phyloP scores from a whole-genome alignment of 2,113 vertebrate species.

The Phyllostomus discolor region DNA sequence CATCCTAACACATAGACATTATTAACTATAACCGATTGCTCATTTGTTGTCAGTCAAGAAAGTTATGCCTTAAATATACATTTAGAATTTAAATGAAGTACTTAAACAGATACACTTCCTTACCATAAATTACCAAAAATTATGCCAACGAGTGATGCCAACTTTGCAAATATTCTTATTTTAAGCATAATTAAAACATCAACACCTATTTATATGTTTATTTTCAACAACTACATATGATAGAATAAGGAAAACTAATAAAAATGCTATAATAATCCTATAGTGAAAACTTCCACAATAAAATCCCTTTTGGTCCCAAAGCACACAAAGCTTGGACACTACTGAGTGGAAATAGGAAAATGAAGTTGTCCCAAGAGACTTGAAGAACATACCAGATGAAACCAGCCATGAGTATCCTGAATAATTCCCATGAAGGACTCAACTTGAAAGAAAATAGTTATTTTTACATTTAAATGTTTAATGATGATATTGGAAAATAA shows the following conservation, averaged over 20 bases:
- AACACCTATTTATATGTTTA: slow-evolving; percentile 45
- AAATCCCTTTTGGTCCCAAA: slow-evolving; percentile 69
- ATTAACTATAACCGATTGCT: slow-evolving; percentile 78
- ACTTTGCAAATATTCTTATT: slow-evolving; percentile 9
- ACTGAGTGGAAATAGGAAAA: slow-evolving; percentile 60
- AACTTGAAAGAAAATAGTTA: slow-evolving; percentile 53
- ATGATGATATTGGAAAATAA: slow-evolving; percentile 45
- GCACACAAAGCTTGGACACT: slow-evolving; percentile 56
- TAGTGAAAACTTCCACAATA: slow-evolving; percentile 62
- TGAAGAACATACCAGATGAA: slow-evolving; percentile 54
- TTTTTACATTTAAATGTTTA: slow-evolving; percentile 57
- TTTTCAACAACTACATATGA: slow-evolving; percentile 62
- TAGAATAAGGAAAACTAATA: slow-evolving; percentile 59
- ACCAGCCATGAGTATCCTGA: slow-evolving; percentile 50
- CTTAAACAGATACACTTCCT: slow-evolving; percentile 68
- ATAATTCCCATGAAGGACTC: neutral
- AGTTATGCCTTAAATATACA: slow-evolving; percentile 68
- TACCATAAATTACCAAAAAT: slow-evolving; percentile 67
- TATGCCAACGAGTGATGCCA: slow-evolving; percentile 50
- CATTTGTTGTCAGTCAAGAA: slow-evolving; percentile 75
- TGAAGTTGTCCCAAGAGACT: neutral
- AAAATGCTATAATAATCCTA: slow-evolving; percentile 52
- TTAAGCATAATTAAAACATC: slow-evolving; percentile 58
- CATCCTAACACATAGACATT: slow-evolving; percentile 74
- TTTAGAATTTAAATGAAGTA: slow-evolving; percentile 73